phyloP scores from a whole-genome alignment of 30 jellyfish, hydroid and myxozoan species.

The Aurelia aurita complex sp. Pacific region DNA sequence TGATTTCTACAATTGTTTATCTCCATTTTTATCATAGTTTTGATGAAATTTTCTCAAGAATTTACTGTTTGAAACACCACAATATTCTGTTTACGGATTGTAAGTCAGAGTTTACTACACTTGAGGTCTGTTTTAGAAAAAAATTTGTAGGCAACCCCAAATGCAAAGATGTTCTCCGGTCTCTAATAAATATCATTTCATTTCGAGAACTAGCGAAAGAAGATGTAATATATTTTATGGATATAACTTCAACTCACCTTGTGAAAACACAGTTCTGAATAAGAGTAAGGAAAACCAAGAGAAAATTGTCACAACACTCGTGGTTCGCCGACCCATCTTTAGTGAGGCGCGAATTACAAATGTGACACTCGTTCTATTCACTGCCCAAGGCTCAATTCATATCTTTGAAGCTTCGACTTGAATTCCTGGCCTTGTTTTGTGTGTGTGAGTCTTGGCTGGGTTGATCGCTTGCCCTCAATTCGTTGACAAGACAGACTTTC shows the following conservation, averaged over 20 bases:
- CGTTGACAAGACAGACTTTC: conserved; percentile 37
- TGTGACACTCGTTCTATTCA: not conserved
- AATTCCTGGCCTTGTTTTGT: conserved; percentile 4
- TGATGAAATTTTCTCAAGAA: no score
- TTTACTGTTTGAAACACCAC: no score
- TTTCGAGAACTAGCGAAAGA: no score
- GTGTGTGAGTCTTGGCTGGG: conserved; percentile 2
- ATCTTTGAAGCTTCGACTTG: conserved; percentile 12
- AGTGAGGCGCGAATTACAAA: conserved; percentile 51
- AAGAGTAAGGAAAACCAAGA: conserved; percentile 30
- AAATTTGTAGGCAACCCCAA: no score
- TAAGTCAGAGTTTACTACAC: no score
- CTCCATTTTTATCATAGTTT: no score
- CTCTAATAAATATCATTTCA: no score
- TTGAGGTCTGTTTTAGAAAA: no score
- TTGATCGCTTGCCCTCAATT: conserved; percentile 44
- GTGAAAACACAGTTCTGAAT: conserved; percentile 15
- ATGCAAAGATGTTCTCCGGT: no score
- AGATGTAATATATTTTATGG: not conserved
- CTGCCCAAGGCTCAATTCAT: conserved; percentile 24
- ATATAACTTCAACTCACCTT: conserved; percentile 9
- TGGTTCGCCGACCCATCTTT: conserved; percentile 65
- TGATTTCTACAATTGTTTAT: no score
- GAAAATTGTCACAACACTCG: conserved; percentile 32
- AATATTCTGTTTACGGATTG: no score